These are phyloP conservation scores for Triplophysa rosa DNA, from an alignment of 2,113 vertebrate genomes.

Conservation along the genomic window DNA sequence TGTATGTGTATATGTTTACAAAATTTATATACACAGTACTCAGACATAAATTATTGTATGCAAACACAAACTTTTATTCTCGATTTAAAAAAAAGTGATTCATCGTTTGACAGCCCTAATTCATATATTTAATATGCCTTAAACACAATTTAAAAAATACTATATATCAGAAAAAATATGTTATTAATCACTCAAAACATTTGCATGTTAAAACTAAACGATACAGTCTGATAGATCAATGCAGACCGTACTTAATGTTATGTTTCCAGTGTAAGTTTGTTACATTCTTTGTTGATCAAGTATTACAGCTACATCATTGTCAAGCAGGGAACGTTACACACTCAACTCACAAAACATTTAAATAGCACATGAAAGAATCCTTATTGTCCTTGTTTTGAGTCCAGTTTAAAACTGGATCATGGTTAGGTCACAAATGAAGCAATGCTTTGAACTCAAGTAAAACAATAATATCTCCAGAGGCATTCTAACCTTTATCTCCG, in stretches of 20 bases:
- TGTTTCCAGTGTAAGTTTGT: background rate
- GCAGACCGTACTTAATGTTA: background rate
- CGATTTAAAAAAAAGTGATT: no score
- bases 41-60: no score
- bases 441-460: slow-evolving; percentile 5
- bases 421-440: background rate
- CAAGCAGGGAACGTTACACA: slow-evolving; percentile 2
- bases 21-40: no score
- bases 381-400: background rate
- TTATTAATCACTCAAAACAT: no score
- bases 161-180: no score
- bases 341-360: background rate
- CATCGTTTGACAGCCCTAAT: no score
- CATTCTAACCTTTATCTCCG: background rate
- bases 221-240: background rate
- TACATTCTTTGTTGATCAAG: slow-evolving; percentile 18
- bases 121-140: no score
- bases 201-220: background rate
- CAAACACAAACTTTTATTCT: no score
- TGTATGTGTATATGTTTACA: no score
- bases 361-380: background rate
- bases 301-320: slow-evolving; percentile 10
- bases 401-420: background rate
- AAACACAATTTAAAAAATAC: no score
- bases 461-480: slow-evolving; percentile 8